Conservation (phyloP, 2,888 invertebrate species). For the Ophioninae sp. region DNA sequence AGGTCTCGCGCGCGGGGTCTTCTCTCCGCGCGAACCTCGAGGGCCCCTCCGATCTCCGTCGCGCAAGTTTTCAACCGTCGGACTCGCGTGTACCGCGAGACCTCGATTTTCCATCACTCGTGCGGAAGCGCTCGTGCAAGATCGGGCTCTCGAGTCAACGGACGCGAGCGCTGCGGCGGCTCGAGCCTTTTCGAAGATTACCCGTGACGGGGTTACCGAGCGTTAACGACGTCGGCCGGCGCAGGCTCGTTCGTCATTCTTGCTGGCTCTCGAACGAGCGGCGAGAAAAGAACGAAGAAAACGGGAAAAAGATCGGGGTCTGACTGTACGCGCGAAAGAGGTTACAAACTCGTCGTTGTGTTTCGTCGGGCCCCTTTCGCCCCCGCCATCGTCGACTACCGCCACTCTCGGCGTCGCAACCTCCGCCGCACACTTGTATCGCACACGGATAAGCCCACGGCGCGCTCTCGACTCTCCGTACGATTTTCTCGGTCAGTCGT, state of each 20-base stretch:
- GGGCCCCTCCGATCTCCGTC: not conserved
- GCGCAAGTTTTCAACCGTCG: slow-evolving; percentile 24
- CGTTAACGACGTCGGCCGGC: no score
- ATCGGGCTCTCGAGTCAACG: no score
- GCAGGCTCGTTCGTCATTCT: no score
- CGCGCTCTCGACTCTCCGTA: slow-evolving; percentile 22
- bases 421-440: not conserved
- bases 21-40: not conserved
- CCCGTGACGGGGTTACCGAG: no score
- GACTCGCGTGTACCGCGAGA: not conserved
- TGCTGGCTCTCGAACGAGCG: no score
- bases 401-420: not conserved
- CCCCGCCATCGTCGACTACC: not conserved
- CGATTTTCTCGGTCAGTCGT: slow-evolving; percentile 60
- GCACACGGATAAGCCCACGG: slow-evolving; percentile 44
- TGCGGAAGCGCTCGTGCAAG: no score
- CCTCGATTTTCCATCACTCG: no score
- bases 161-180: no score
- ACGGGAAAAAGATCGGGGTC: no score
- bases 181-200: no score
- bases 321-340: slow-evolving; percentile 26
- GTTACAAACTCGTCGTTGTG: slow-evolving; percentile 43
- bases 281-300: no score
- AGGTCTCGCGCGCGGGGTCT: not conserved
- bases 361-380: slow-evolving; percentile 31